A percentile compares a stretch with the other conserved stretches of the same genome.
These are phyloP conservation scores for Thaleichthys pacificus DNA, from an alignment of 2,797 vertebrate genomes.

Conservation along the genomic window DNA sequence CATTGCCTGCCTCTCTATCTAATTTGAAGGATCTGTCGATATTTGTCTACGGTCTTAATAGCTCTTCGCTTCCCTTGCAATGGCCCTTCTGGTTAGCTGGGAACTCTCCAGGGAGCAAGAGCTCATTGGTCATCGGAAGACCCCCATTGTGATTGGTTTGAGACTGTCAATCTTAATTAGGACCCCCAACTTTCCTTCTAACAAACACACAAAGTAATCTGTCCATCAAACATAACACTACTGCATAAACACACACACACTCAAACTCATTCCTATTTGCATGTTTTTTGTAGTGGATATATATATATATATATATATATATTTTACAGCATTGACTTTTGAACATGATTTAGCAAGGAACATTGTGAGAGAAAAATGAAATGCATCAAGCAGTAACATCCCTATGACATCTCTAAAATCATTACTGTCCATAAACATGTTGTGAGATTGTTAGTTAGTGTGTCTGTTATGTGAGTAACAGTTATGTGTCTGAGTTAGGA, in stretches of 20 bases:
- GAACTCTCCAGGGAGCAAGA: conserved; percentile 35
- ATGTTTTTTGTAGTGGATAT: no score
- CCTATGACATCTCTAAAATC: no score
- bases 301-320: not conserved
- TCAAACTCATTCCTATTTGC: not conserved
- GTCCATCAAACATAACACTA: not conserved
- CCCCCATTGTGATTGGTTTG: conserved; percentile 41
- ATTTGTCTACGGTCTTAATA: conserved; percentile 32
- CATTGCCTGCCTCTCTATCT: conserved; percentile 29
- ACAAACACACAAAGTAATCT: not conserved
- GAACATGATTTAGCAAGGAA: no score
- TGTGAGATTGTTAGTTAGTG: no score
- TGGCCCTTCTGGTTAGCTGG: conserved; percentile 37
- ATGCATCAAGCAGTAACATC: no score
- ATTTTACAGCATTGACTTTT: no score
- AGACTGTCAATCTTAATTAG: conserved; percentile 50
- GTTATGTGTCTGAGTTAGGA: no score
- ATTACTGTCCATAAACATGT: no score
- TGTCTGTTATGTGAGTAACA: no score
- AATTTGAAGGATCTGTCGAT: conserved; percentile 32
- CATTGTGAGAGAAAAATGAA: no score
- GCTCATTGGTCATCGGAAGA: conserved; percentile 24
- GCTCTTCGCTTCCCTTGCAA: conserved; percentile 39
- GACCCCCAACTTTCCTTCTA: not conserved
- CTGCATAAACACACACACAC: not conserved